A percentile compares a stretch with the other conserved stretches of the same genome.
Conservation (phyloP, 30 jellyfish, hydroid and myxozoan genomes). For the Aurelia coerulea region DNA sequence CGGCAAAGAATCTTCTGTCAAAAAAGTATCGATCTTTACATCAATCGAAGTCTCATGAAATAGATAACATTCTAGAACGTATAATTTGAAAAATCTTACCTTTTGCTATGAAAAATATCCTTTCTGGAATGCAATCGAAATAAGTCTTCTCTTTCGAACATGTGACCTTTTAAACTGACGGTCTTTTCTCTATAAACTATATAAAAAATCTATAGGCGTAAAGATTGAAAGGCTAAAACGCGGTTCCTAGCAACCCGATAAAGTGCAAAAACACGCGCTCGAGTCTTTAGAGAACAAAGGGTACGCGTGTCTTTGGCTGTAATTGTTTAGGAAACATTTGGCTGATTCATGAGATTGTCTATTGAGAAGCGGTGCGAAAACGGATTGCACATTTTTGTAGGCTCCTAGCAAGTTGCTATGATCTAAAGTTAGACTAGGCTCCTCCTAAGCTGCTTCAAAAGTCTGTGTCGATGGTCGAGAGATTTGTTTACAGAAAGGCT, state of each 20-base stretch:
- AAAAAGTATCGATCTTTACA: too few species aligned
- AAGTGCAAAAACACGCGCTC: constrained; percentile 74
- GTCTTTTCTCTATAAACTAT: too few species aligned
- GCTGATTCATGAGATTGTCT: constrained; percentile 1
- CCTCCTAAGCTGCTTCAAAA: too few species aligned
- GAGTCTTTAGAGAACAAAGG: constrained; percentile 20
- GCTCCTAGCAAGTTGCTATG: constrained; percentile 30
- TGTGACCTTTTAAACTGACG: too few species aligned
- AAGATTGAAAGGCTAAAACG: neutral
- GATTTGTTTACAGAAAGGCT: too few species aligned
- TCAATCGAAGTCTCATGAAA: neutral
- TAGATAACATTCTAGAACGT: neutral
- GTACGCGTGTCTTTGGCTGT: constrained; percentile 44
- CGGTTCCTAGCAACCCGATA: constrained; percentile 60
- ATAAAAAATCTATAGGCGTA: too few species aligned
- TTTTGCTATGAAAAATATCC: neutral
- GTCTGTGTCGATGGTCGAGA: too few species aligned
- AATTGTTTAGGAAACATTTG: constrained; percentile 38
- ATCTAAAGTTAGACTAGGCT: too few species aligned
- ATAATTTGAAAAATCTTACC: neutral
- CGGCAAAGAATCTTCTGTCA: constrained; percentile 18
- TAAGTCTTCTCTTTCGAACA: neutral
- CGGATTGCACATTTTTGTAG: neutral
- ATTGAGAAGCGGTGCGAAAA: neutral
- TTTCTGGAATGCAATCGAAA: too few species aligned